These are phyloP conservation scores for Lasioglossum marginatum DNA, from an alignment of 2,888 invertebrate genomes.

Conservation along the genomic window DNA sequence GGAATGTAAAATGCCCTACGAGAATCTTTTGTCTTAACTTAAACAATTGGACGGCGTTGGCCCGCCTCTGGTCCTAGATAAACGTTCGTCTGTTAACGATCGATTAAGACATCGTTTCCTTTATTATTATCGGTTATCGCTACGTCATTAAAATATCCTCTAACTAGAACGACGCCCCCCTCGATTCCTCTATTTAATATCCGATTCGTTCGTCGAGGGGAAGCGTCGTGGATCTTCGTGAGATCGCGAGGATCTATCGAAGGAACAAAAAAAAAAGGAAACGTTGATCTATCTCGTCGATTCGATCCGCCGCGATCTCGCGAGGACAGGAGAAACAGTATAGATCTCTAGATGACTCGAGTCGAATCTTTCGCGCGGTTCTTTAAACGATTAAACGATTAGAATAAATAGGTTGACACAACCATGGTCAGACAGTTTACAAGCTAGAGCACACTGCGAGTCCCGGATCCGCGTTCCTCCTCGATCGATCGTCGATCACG, in stretches of 20 bases:
- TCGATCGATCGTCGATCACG: conserved; percentile 21
- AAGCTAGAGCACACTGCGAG: conserved; percentile 48
- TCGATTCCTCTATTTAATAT: background rate
- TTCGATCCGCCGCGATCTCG: background rate
- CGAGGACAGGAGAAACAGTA: conserved; percentile 6
- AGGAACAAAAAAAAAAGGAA: background rate
- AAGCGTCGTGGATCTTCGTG: background rate
- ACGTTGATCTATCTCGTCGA: background rate
- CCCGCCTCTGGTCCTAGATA: conserved; percentile 22
- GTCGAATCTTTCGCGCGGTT: conserved; percentile 17
- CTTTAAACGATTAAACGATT: conserved; percentile 51
- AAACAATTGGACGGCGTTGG: background rate
- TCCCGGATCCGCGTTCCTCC: conserved; percentile 12
- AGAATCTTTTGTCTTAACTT: conserved; percentile 23
- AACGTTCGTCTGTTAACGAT: conserved; percentile 23
- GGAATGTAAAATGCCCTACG: conserved; percentile 79
- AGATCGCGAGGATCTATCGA: background rate
- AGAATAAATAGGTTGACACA: conserved; percentile 73
- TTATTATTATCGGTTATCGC: conserved; percentile 4
- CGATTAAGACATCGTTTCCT: conserved; percentile 13
- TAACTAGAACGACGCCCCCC: conserved; percentile 10
- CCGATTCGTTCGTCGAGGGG: background rate
- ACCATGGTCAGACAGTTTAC: conserved; percentile 69
- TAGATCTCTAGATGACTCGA: background rate
- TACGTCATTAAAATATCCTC: conserved; percentile 27